Base-by-base conservation (phyloP, 2,888 invertebrate species). In the Atherix ibis region DNA sequence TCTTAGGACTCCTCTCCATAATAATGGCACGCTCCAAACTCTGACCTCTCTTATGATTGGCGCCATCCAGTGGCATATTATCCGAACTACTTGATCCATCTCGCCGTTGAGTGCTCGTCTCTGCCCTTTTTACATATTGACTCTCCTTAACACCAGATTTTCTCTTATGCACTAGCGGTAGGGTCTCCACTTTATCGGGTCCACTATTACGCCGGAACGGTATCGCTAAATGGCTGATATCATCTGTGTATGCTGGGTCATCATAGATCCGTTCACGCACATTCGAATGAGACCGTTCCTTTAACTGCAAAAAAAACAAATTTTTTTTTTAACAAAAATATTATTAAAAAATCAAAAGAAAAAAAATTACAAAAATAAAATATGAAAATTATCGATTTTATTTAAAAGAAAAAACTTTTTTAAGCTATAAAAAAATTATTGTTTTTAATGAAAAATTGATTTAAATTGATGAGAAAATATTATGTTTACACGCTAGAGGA, bases 201-300 rank as follows among this genome's bases (percentile, higher is more conserved):
- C 51, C 48, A 39, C 50, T 50, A 26, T 45, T 50, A 5, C 57
- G 47, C 1, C 61, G 50, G 37, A 56, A 31, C 2, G 61, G 61
- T 35, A 57, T 54, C 9, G 61, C 61, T 41, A 62, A 43, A 41
- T 62, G 61, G 27, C 61, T 58, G 18, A 62, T 58, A 38, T 62
- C 61, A 32, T 60, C 60, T 1, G 61, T 62, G 37, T 60, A 62
- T 24, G 61, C 61, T 8, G 61, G 61, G 46, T 62, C 61, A 43
- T 60, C 60, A 27, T 54, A 55, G 40, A 58, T 59, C 19, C 56
- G 50, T 36, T 60, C 59, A 22, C 60, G 53, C n/a, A 57, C 56
- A 10, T 53, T 48, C 8, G 52, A 55, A 4, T 50, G 45, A 12
- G 58, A 53, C 18, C 60, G 53, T 39, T 60, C 59, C 42, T 57